phyloP scores from a whole-genome alignment of 2,888 invertebrate species.

The Trisateles emortualis region DNA sequence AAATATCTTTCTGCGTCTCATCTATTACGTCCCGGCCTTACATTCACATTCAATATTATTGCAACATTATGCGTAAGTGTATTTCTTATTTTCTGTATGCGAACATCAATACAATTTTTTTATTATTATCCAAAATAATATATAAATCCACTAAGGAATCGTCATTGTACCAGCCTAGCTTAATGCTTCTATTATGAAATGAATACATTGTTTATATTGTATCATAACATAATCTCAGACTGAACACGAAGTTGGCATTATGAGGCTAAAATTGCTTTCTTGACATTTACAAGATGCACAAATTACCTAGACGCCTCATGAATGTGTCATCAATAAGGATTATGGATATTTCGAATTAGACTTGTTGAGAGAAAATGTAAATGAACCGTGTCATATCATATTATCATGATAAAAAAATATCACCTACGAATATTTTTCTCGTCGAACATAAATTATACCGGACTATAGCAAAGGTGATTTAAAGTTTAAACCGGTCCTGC shows the following conservation, averaged over 20 bases:
- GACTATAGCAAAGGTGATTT: constrained; percentile 64
- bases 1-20: too few relatives aligned
- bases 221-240: constrained; percentile 34
- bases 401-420: constrained; percentile 53
- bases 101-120: too few relatives aligned
- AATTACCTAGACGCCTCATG: constrained; percentile 52
- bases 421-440: constrained; percentile 52
- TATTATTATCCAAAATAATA: too few relatives aligned
- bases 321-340: constrained; percentile 61
- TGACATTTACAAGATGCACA: constrained; percentile 51
- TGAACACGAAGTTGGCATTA: constrained; percentile 48
- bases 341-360: constrained; percentile 50
- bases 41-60: too few relatives aligned
- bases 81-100: too few relatives aligned
- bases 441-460: constrained; percentile 59
- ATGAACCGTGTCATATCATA: constrained; percentile 50
- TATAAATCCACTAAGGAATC: too few relatives aligned
- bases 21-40: too few relatives aligned
- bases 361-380: constrained; percentile 60
- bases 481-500: constrained; percentile 70
- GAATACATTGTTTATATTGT: constrained; percentile 29
- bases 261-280: constrained; percentile 48
- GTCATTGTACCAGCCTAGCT: neutral
- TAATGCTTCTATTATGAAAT: constrained; percentile 1
- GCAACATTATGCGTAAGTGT: too few relatives aligned